These are phyloP conservation scores for Ommatoiulus sabulosus DNA, from an alignment of 2,888 invertebrate species.

Conservation along the genomic window DNA sequence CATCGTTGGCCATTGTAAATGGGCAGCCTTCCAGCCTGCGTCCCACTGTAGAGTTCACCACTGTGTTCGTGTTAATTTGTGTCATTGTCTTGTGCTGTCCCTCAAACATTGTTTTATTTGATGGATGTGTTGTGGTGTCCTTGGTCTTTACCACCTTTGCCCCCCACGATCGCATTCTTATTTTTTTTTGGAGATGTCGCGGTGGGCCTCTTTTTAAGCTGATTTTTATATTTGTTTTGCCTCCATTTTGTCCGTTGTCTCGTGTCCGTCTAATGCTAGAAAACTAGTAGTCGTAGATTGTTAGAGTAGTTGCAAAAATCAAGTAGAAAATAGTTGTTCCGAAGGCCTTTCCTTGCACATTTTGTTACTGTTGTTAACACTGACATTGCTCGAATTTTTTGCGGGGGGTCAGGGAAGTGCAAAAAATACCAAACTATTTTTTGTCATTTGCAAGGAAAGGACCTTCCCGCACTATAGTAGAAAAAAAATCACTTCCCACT, in stretches of 20 bases:
- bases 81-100: conserved; percentile 48
- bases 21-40: conserved; percentile 12
- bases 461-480: conserved; percentile 50
- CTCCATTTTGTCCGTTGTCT: conserved; percentile 50
- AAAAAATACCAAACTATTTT: conserved; percentile 50
- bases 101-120: conserved; percentile 37
- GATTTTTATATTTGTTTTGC: conserved; percentile 49
- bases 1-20: background rate
- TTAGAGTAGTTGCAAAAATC: conserved; percentile 47
- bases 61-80: conserved; percentile 44
- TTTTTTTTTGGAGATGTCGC: conserved; percentile 40
- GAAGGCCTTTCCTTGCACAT: conserved; percentile 42
- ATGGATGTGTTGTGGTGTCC: conserved; percentile 54
- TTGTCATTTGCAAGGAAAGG: conserved; percentile 53
- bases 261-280: conserved; percentile 42
- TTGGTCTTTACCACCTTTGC: conserved; percentile 42
- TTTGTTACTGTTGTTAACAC: conserved; percentile 50
- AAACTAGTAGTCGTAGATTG: conserved; percentile 42
- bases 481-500: conserved; percentile 44
- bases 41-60: conserved; percentile 47
- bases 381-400: conserved; percentile 48
- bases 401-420: conserved; percentile 16
- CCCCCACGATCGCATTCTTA: background rate
- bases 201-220: conserved; percentile 50
- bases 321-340: conserved; percentile 40